Conservation (phyloP, 2,888 invertebrate species). For the Amphiduros pacificus region DNA sequence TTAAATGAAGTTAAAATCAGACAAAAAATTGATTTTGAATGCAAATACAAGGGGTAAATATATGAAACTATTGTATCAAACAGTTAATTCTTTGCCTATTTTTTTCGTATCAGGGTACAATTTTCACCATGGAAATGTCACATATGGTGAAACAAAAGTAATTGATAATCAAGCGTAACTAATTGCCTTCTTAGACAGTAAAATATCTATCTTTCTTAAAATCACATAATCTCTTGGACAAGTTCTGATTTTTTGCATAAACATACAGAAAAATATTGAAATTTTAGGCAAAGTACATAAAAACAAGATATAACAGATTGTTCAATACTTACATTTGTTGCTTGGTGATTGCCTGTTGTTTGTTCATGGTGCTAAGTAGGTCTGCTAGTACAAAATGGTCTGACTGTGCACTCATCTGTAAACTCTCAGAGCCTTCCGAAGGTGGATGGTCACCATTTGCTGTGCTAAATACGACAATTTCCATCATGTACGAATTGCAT, state of each 20-base stretch:
- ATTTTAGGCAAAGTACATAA: no score
- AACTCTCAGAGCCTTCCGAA: not conserved
- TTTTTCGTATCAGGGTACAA: no score
- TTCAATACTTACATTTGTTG: slow-evolving; percentile 18
- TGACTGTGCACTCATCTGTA: not conserved
- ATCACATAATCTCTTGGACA: not conserved
- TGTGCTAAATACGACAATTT: not conserved
- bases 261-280: not conserved
- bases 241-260: not conserved
- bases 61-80: no score
- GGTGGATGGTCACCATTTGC: not conserved
- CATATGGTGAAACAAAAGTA: no score
- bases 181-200: not conserved
- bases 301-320: no score
- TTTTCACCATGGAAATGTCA: no score
- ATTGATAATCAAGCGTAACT: no score
- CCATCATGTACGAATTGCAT: not conserved
- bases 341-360: not conserved
- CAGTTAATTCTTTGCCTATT: no score
- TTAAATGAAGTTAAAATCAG: no score
- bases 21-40: no score
- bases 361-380: not conserved
- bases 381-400: not conserved
- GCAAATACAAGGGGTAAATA: no score
- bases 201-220: not conserved